Evolutionary conservation across 2,888 invertebrate species (phyloP).

Genomic region (Plagodis dolabraria): DNA sequence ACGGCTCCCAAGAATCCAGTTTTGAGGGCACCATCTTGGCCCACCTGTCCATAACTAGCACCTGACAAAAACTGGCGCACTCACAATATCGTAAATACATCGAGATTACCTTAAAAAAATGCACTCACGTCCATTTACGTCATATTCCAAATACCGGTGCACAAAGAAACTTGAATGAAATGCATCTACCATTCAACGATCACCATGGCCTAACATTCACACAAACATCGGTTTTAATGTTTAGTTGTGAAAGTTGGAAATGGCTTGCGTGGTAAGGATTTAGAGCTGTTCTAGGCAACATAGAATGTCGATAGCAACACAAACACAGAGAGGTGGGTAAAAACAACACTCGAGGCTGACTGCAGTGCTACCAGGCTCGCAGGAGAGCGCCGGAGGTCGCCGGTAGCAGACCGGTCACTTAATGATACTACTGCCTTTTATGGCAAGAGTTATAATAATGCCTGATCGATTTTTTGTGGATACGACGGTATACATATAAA

Average conservation of each 20-base stretch:
- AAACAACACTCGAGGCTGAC: conserved; percentile 66
- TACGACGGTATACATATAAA: conserved; percentile 39
- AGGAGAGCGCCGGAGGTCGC: conserved; percentile 62
- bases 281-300: conserved; percentile 53
- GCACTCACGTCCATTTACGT: conserved; percentile 52
- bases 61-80: conserved; percentile 26
- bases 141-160: conserved; percentile 68
- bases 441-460: conserved; percentile 73
- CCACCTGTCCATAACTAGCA: conserved; percentile 24
- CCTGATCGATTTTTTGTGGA: conserved; percentile 62
- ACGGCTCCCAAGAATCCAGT: conserved; percentile 14
- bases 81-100: conserved; percentile 41
- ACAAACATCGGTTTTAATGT: conserved; percentile 35
- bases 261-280: conserved; percentile 29
- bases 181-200: conserved; percentile 63
- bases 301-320: conserved; percentile 70
- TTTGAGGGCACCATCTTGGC: conserved; percentile 19
- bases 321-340: conserved; percentile 71
- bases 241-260: conserved; percentile 34
- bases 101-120: conserved; percentile 40
- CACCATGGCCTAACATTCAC: conserved; percentile 35
- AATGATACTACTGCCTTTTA: conserved; percentile 82
- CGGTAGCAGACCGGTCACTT: conserved; percentile 73
- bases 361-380: conserved; percentile 71
- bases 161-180: conserved; percentile 75